These are phyloP conservation scores for Oryzias curvinotus DNA, from an alignment of 2,113 vertebrate genomes.

Conservation along the genomic window DNA sequence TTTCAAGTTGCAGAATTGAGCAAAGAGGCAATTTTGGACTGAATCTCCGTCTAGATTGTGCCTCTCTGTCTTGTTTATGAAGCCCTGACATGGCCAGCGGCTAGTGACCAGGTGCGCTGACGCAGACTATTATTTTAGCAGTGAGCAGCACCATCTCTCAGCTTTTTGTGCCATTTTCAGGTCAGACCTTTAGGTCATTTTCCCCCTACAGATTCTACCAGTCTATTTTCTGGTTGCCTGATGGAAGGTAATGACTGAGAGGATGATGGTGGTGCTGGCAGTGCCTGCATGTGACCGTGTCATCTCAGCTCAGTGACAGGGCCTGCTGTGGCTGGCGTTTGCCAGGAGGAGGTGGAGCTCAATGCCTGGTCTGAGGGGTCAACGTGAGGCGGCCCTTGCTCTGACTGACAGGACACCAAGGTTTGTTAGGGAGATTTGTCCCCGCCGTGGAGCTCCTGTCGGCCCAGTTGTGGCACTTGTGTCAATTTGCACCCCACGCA, in stretches of 20 bases:
- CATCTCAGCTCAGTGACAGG: slow-evolving; percentile 65
- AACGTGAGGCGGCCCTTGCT: slow-evolving; percentile 48
- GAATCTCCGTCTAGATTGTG: slow-evolving; percentile 32
- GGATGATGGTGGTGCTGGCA: slow-evolving; percentile 60
- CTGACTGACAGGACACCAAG: slow-evolving; percentile 75
- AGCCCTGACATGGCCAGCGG: slow-evolving; percentile 56
- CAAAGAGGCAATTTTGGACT: slow-evolving; percentile 28
- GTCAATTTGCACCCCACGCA: slow-evolving; percentile 73
- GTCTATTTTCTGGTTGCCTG: slow-evolving; percentile 65
- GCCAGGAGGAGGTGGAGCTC: slow-evolving; percentile 42
- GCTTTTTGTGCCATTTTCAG: slow-evolving; percentile 76
- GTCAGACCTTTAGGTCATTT: slow-evolving; percentile 75
- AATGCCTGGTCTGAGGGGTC: slow-evolving; percentile 69
- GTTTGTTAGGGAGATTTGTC: slow-evolving; percentile 82
- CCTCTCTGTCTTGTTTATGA: slow-evolving; percentile 49
- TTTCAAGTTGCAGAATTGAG: slow-evolving; percentile 9
- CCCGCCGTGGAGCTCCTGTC: slow-evolving; percentile 71
- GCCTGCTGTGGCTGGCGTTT: slow-evolving; percentile 50
- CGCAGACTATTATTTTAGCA: slow-evolving; percentile 71
- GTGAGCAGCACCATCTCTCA: slow-evolving; percentile 53
- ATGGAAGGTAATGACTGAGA: slow-evolving; percentile 76
- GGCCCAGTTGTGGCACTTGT: slow-evolving; percentile 63
- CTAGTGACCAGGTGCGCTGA: slow-evolving; percentile 68
- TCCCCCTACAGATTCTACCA: slow-evolving; percentile 63
- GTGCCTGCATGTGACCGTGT: slow-evolving; percentile 61